Percentiles rank a stretch among this genome's conserved stretches.
Evolutionary conservation across 2,797 vertebrate genomes (phyloP).

Genomic region (Acropternis orthonyx): DNA sequence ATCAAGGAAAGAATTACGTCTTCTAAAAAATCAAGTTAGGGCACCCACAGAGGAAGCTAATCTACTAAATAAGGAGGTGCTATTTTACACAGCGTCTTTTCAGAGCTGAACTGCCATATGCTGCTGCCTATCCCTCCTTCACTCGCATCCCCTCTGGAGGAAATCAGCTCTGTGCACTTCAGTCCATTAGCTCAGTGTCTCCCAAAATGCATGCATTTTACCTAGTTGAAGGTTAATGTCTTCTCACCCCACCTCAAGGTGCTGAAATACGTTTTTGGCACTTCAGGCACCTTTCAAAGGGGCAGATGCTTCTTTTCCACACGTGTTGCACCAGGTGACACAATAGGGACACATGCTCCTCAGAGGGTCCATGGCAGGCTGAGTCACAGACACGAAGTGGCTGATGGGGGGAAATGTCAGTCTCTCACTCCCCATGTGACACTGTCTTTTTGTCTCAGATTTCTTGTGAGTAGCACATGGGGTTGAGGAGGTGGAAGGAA

Average conservation of each 20-base stretch:
- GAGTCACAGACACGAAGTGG: rapidly evolving
- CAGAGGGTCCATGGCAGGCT: rapidly evolving
- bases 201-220: background rate
- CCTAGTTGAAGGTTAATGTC: background rate
- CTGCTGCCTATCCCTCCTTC: background rate
- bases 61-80: background rate
- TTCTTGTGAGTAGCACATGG: background rate
- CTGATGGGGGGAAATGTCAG: background rate
- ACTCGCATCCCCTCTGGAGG: background rate
- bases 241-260: background rate
- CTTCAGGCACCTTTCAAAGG: background rate
- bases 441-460: background rate
- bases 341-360: background rate
- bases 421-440: rapidly evolving
- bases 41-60: background rate
- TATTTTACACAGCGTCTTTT: background rate
- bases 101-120: background rate
- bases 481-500: background rate
- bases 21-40: background rate
- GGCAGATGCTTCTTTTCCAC: background rate
- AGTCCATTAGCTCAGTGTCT: background rate
- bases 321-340: background rate
- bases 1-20: slow-evolving; percentile 15
- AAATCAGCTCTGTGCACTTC: background rate
- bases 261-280: background rate